These are phyloP conservation scores for Hemicrepidius hirtus DNA, from an alignment of 2,888 invertebrate genomes.

Conservation along the genomic window DNA sequence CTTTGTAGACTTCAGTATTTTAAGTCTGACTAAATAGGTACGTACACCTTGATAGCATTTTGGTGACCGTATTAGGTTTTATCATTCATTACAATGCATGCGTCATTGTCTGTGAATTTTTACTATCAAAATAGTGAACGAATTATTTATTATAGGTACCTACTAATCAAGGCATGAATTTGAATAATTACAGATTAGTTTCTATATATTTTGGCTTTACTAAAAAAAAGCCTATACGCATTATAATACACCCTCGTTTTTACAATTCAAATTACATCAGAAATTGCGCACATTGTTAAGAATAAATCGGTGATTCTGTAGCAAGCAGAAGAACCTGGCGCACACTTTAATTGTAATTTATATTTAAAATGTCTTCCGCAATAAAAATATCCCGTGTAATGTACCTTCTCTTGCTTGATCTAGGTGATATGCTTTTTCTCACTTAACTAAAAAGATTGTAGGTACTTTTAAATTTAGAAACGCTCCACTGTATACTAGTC, in stretches of 20 bases:
- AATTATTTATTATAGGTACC: too few relatives aligned
- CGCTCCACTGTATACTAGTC: background rate
- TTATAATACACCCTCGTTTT: background rate
- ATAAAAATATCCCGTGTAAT: background rate
- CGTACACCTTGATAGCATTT: too few relatives aligned
- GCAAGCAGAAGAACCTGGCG: background rate
- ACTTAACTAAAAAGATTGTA: conserved; percentile 13
- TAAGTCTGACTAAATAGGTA: too few relatives aligned
- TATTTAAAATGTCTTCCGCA: background rate
- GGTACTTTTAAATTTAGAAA: conserved; percentile 23
- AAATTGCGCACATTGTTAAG: background rate
- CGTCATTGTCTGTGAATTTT: too few relatives aligned
- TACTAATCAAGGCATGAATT: too few relatives aligned
- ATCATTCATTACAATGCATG: too few relatives aligned
- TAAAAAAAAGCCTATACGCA: background rate
- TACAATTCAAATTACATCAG: background rate
- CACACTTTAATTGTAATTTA: conserved; percentile 3
- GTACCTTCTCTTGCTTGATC: conserved; percentile 12
- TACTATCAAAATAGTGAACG: too few relatives aligned
- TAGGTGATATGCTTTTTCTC: conserved; percentile 4
- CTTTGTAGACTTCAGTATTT: too few relatives aligned
- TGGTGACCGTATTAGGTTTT: too few relatives aligned
- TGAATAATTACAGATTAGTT: too few relatives aligned
- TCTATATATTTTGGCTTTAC: background rate
- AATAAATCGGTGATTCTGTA: background rate